Evolutionary conservation across 2,888 invertebrate species (phyloP), one percentile per base, ranked within the genome.

Genomic region (Taphrorychus bicolor): DNA sequence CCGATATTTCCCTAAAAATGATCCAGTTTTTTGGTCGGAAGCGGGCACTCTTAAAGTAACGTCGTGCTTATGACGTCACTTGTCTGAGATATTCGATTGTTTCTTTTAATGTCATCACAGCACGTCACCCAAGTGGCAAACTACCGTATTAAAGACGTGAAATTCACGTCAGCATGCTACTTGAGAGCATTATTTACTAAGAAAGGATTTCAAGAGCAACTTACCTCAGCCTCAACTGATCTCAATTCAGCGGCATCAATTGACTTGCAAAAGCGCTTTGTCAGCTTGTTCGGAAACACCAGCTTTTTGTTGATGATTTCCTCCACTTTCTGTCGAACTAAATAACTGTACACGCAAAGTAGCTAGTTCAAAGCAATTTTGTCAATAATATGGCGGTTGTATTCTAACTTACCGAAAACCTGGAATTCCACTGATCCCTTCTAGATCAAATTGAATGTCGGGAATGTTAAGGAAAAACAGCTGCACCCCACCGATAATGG

Each of bases 381-480:
- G n/a, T n/a, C n/a, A 2, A 14, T 17, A 49, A n/a, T 51, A 5
- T 22, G 2, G 9, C 4, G 1, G 51, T 51, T 21, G 14, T n/a
- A n/a, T n/a, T n/a, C n/a, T n/a, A n/a, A n/a, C n/a, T 68, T 83
- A 93, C 93, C 91, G 93, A 54, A 98, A 86, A 9, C 97, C 97
- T 1, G 98, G 98, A 86, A 98, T 91, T 82, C 97, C 97, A 14
- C 94, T 96, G 19, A 94, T 88, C 53, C 97, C 96, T 59, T 98
- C 97, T 75, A 98, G 84, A 84, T 97, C 96, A 83, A 98, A 98
- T 83, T 97, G 96, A 72, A 98, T 91, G 72, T 90, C 90, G 1
- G 98, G 98, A 80, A 93, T 93, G 82, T 97, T 97, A 45, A 98
- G 87, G 84, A 98, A 98, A 84, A 96, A 97, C 62, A 95, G 87